These are phyloP conservation scores for Triplophysa dalaica DNA, from an alignment of 2,113 vertebrate genomes.

Conservation along the genomic window DNA sequence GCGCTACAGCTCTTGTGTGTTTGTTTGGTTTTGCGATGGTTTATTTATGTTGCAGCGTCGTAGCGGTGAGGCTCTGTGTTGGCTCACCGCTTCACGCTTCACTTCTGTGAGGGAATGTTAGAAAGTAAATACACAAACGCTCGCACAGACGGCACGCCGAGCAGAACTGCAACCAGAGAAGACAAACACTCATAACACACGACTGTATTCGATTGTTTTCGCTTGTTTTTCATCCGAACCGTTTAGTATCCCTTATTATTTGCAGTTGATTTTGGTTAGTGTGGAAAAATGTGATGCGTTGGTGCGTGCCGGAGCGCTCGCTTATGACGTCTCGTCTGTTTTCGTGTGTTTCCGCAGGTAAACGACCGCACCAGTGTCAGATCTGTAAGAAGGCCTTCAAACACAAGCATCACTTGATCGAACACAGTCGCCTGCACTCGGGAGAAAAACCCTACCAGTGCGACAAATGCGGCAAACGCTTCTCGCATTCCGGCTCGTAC, in stretches of 20 bases:
- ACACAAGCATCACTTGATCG: slow-evolving; percentile 99
- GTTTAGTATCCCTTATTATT: slow-evolving; percentile 44
- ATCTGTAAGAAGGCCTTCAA: slow-evolving; percentile 99
- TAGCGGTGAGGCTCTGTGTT: slow-evolving; percentile 57
- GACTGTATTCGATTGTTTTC: slow-evolving; percentile 32
- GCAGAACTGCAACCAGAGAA: slow-evolving; percentile 37
- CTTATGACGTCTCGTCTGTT: slow-evolving; percentile 40
- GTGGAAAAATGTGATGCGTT: slow-evolving; percentile 4
- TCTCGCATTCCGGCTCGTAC: slow-evolving; percentile 98
- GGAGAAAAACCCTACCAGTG: slow-evolving; percentile 99
- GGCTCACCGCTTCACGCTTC: slow-evolving; percentile 61
- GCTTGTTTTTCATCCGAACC: slow-evolving; percentile 52
- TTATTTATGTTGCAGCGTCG: slow-evolving; percentile 67
- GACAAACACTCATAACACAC: slow-evolving; percentile 63
- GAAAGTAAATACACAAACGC: slow-evolving; percentile 63
- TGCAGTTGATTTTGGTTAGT: slow-evolving; percentile 45
- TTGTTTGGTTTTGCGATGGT: slow-evolving; percentile 64
- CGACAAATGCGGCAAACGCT: slow-evolving; percentile 97
- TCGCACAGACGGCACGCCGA: slow-evolving; percentile 50
- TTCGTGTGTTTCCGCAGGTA: slow-evolving; percentile 82
- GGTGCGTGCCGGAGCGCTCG: too few relatives aligned
- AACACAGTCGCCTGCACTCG: slow-evolving; percentile 97
- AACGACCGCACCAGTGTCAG: slow-evolving; percentile 98
- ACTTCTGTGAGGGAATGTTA: slow-evolving; percentile 69
- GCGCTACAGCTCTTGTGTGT: slow-evolving; percentile 62